A percentile compares a stretch with the other conserved stretches of the same genome.
Evolutionary conservation across 2,113 vertebrate species (phyloP).

Genomic region (Scartelaos histophorus): DNA sequence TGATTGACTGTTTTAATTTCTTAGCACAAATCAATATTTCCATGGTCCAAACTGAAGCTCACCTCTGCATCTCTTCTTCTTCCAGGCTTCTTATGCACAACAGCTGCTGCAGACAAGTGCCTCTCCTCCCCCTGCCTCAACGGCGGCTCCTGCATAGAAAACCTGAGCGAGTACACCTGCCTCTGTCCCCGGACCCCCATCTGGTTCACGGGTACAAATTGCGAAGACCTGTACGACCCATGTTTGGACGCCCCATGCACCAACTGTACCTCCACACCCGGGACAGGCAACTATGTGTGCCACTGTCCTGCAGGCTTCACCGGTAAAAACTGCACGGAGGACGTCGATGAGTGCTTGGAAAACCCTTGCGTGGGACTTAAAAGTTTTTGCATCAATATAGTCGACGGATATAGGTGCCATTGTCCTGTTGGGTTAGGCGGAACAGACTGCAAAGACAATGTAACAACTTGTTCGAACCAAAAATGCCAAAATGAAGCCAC

Average conservation of each 20-base stretch:
- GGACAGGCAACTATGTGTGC: slow-evolving; percentile 72
- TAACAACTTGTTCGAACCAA: slow-evolving; percentile 69
- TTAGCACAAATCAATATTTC: not conserved
- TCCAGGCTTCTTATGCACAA: slow-evolving; percentile 73
- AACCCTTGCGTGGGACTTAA: slow-evolving; percentile 74
- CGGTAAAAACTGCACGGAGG: slow-evolving; percentile 65
- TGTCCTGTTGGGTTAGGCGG: slow-evolving; percentile 75
- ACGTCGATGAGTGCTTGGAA: slow-evolving; percentile 71
- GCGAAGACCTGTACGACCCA: slow-evolving; percentile 77
- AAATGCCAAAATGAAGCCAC: slow-evolving; percentile 82
- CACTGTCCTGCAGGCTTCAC: slow-evolving; percentile 69
- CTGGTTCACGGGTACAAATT: slow-evolving; percentile 74
- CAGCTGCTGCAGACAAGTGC: slow-evolving; percentile 71
- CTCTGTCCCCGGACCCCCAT: slow-evolving; percentile 69
- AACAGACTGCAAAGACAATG: slow-evolving; percentile 61
- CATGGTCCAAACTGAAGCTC: not conserved
- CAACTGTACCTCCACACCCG: slow-evolving; percentile 63
- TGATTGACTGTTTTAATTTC: too few relatives aligned
- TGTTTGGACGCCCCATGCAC: slow-evolving; percentile 67
- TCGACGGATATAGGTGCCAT: slow-evolving; percentile 71
- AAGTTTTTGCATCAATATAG: slow-evolving; percentile 66
- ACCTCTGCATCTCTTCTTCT: not conserved
- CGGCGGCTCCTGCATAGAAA: slow-evolving; percentile 77
- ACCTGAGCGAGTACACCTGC: slow-evolving; percentile 76
- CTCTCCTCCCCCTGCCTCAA: slow-evolving; percentile 82